A percentile compares a stretch with the other conserved stretches of the same genome.
Evolutionary conservation across 2,888 invertebrate genomes (phyloP).

Genomic region (Rhyacophila evoluta): DNA sequence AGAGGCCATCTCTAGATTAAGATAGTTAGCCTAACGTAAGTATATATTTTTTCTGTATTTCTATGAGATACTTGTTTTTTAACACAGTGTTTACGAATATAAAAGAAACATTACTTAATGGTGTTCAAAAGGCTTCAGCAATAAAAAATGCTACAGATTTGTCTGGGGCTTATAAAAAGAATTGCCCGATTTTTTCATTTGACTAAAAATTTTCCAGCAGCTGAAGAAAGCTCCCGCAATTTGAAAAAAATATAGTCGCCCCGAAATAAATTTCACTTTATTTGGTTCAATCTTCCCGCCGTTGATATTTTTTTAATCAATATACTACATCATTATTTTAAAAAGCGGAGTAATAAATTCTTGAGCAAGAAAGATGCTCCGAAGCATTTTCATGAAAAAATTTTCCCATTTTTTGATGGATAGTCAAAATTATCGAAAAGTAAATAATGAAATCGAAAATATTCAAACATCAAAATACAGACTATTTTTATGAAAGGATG

Average conservation of each 20-base stretch:
- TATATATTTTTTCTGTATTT: too few relatives aligned
- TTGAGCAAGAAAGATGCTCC: background rate
- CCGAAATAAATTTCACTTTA: conserved; percentile 18
- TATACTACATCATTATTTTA: conserved; percentile 9
- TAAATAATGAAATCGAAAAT: background rate
- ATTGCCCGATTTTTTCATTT: background rate
- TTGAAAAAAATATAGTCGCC: background rate
- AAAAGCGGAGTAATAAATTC: background rate
- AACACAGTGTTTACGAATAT: background rate
- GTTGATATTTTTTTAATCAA: conserved; percentile 24
- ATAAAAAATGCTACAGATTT: background rate
- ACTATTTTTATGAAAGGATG: too few relatives aligned
- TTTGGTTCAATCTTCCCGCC: background rate
- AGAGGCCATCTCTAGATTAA: too few relatives aligned
- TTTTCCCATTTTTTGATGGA: background rate
- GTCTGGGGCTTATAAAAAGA: background rate
- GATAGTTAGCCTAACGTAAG: too few relatives aligned
- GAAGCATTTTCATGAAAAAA: background rate
- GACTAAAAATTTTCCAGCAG: conserved; percentile 1
- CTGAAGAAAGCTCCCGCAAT: background rate
- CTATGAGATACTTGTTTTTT: too few relatives aligned
- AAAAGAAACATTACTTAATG: background rate
- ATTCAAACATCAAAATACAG: background rate
- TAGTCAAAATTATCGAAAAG: conserved; percentile 1
- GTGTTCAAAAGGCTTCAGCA: background rate